Evolutionary conservation across 2,888 invertebrate species (phyloP).

Genomic region (Melinopterus prodromus): DNA sequence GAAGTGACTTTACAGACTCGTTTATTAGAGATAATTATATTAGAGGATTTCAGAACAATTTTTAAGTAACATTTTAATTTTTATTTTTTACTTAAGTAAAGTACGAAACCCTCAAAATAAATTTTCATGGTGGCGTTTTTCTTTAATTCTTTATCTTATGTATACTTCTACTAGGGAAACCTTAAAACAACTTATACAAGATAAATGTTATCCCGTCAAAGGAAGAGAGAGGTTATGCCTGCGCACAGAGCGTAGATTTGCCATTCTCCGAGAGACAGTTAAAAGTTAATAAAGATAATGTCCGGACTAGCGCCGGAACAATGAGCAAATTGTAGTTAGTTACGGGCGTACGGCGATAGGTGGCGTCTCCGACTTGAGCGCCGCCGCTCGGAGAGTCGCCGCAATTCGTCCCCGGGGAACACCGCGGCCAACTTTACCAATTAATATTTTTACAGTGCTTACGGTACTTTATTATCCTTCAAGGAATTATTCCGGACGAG

Average conservation of each 20-base stretch:
- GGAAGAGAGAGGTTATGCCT: neutral
- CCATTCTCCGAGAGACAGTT: conserved; percentile 46
- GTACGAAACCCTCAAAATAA: too few species aligned
- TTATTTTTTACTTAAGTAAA: too few species aligned
- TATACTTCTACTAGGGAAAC: too few species aligned
- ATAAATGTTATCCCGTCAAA: neutral
- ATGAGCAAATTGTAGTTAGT: conserved; percentile 59
- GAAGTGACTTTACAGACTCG: too few species aligned
- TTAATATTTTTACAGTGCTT: conserved; percentile 59
- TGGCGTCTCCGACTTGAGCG: conserved; percentile 34
- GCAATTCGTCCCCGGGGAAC: conserved; percentile 45
- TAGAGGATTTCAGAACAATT: too few species aligned
- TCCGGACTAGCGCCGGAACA: conserved; percentile 53
- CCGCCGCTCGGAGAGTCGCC: conserved; percentile 28
- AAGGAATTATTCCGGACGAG: conserved; percentile 53
- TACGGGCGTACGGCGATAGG: conserved; percentile 44
- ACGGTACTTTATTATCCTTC: conserved; percentile 55
- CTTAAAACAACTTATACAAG: neutral
- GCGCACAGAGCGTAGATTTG: neutral
- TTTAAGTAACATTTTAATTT: too few species aligned
- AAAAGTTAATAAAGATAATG: conserved; percentile 60
- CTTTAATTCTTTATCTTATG: too few species aligned
- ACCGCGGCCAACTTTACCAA: conserved; percentile 57
- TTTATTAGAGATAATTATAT: too few species aligned
- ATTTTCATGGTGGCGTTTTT: too few species aligned